Evolutionary conservation across 1,140 invertebrate species (phyloP).

Genomic region (Heliconius congener): DNA sequence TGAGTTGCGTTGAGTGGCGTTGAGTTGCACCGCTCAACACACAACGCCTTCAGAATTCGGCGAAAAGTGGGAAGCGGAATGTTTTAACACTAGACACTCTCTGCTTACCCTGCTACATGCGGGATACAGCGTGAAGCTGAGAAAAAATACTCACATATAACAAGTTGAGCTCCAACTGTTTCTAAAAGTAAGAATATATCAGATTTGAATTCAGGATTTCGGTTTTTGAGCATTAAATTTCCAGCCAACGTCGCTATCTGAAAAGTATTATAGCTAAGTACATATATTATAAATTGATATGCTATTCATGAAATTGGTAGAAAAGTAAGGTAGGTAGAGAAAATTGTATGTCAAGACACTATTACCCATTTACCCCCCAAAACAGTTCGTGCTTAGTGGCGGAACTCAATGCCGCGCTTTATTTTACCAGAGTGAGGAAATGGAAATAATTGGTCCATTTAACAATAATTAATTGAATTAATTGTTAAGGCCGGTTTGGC

Average conservation of each 20-base stretch:
- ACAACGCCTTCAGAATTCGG: background rate
- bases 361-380: too few species aligned
- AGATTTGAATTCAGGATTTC: constrained; percentile 41
- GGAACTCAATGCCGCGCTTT: too few species aligned
- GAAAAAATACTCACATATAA: constrained; percentile 38
- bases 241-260: constrained; percentile 49
- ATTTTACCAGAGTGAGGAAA: too few species aligned
- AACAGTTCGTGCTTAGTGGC: too few species aligned
- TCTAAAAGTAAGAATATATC: constrained; percentile 47
- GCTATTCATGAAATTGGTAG: background rate
- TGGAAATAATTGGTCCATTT: too few species aligned
- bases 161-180: constrained; percentile 43
- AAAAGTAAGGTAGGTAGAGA: too few species aligned
- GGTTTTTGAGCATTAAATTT: constrained; percentile 47
- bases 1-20: background rate
- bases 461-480: too few species aligned
- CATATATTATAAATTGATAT: background rate
- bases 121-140: background rate
- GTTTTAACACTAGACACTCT: background rate
- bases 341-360: too few species aligned
- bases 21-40: background rate
- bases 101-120: background rate
- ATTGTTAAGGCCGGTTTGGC: too few species aligned
- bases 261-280: background rate
- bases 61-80: background rate